Conservation (phyloP, 2,113 vertebrate species). For the Pyrgilauda ruficollis region DNA sequence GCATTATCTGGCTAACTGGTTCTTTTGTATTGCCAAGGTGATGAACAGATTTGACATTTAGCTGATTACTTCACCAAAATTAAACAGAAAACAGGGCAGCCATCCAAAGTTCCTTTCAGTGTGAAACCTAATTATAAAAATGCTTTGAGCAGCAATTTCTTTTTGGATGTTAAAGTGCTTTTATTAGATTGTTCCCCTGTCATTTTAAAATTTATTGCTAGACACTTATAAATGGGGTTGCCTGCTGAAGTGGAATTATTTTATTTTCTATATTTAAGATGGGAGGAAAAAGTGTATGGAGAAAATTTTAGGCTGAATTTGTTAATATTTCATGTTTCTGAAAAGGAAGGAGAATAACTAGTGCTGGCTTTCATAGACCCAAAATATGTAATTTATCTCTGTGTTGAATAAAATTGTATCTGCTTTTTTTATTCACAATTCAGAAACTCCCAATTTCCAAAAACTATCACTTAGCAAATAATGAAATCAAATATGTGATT, state of each 20-base stretch:
- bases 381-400: neutral
- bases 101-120: conserved; percentile 63
- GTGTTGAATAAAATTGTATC: neutral
- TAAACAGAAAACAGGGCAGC: conserved; percentile 67
- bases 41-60: conserved; percentile 56
- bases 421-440: neutral
- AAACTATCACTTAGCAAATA: neutral
- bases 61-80: conserved; percentile 53
- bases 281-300: neutral
- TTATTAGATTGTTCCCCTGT: conserved; percentile 78
- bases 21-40: conserved; percentile 54
- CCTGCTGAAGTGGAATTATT: neutral
- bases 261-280: neutral
- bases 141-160: conserved; percentile 75
- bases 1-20: conserved; percentile 15
- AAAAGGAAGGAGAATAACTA: neutral
- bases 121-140: conserved; percentile 78
- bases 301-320: neutral
- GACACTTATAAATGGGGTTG: conserved; percentile 56
- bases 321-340: neutral
- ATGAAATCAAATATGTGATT: neutral
- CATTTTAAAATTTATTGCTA: conserved; percentile 67
- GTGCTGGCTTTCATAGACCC: neutral
- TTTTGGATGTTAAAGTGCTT: conserved; percentile 72
- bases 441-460: neutral